Evolutionary conservation across 2,113 vertebrate species (phyloP).

Genomic region (Mus spicilegus): DNA sequence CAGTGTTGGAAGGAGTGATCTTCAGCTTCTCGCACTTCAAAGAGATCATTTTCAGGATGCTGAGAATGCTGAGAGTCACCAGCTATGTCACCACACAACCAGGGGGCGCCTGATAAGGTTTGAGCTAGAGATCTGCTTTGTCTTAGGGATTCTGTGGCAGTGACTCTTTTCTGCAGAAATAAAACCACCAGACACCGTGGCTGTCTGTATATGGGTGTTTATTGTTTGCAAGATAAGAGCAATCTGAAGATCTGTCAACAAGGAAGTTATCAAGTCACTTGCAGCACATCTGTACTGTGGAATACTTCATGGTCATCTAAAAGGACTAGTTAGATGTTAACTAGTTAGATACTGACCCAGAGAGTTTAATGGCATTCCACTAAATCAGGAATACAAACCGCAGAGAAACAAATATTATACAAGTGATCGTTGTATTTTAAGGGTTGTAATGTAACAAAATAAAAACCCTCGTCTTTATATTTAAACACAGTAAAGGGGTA

Average conservation of each 20-base stretch:
- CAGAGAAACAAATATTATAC: background rate
- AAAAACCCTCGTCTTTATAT: background rate
- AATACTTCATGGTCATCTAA: background rate
- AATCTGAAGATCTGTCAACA: background rate
- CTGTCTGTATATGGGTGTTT: conserved; percentile 30
- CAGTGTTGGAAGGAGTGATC: background rate
- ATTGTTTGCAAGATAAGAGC: conserved; percentile 32
- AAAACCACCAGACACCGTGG: background rate
- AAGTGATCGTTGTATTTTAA: background rate
- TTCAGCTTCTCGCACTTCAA: background rate
- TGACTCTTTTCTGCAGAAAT: conserved; percentile 10
- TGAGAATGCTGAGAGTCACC: background rate
- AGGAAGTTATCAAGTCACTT: background rate
- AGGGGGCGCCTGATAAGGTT: background rate
- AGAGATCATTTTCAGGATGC: background rate
- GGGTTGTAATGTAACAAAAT: background rate
- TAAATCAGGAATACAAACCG: background rate
- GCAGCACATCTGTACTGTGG: too few species aligned
- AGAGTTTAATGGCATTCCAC: background rate
- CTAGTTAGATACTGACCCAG: background rate
- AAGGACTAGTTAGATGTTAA: background rate
- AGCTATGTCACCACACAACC: background rate
- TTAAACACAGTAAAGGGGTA: background rate
- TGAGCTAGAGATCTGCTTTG: background rate
- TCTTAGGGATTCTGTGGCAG: background rate